A percentile compares a stretch with the other conserved stretches of the same genome.
Evolutionary conservation across 2,113 vertebrate genomes (phyloP).

Genomic region (Marmota flaviventris): DNA sequence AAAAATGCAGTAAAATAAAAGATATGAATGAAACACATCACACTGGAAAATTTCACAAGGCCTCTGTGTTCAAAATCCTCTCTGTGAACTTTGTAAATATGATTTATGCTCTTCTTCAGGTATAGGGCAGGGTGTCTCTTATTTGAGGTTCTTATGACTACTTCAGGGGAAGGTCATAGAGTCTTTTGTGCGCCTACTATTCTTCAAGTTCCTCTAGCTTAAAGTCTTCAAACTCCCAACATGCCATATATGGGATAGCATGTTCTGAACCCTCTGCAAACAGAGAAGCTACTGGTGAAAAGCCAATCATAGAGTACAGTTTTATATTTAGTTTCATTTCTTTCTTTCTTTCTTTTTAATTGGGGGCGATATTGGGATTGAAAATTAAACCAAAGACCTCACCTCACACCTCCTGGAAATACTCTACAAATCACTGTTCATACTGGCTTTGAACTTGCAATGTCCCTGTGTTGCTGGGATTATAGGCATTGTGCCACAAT

Average conservation of each 20-base stretch:
- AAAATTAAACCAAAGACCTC: not conserved
- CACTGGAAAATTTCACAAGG: no score
- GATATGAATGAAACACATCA: not conserved
- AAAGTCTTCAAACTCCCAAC: not conserved
- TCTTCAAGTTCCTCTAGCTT: not conserved
- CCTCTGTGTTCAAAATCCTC: not conserved
- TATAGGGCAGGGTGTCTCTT: fast-evolving
- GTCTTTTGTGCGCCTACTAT: not conserved
- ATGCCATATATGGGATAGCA: no score
- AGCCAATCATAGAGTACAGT: not conserved
- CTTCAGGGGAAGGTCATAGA: not conserved
- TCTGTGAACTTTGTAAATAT: not conserved
- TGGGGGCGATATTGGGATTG: not conserved
- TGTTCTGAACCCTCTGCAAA: not conserved
- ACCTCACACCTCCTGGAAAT: not conserved
- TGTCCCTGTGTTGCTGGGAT: not conserved
- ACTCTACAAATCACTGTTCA: not conserved
- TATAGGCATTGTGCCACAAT: not conserved
- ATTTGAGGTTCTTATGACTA: fast-evolving
- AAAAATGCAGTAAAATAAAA: no score
- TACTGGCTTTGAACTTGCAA: not conserved
- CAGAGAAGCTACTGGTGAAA: not conserved
- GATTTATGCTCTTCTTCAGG: fast-evolving
- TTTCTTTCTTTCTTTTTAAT: not conserved
- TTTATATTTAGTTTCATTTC: not conserved